Conservation (phyloP, 2,888 invertebrate species). For the Linhomoeus sp. region DNA sequence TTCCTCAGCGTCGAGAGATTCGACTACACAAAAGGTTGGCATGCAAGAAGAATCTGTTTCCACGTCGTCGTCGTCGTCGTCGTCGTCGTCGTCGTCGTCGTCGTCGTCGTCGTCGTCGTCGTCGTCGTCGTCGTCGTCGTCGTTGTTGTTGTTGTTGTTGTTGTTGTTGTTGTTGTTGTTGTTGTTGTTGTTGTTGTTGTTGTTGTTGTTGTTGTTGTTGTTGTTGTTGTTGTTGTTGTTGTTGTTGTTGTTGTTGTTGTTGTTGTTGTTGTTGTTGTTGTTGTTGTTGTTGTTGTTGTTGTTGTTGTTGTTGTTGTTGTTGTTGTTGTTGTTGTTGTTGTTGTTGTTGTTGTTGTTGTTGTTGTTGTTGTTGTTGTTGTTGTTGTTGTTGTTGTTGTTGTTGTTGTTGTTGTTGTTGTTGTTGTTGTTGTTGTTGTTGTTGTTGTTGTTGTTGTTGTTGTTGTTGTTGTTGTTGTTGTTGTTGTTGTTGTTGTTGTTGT, state of each 20-base stretch:
- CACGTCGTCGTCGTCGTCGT: neutral
- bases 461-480: neutral
- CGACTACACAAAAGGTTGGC: constrained; percentile 24
- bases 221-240: neutral
- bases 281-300: neutral
- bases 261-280: neutral
- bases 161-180: neutral
- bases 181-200: neutral
- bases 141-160: neutral
- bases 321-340: neutral
- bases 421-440: neutral
- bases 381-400: neutral
- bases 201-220: neutral
- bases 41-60: neutral
- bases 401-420: neutral
- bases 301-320: neutral
- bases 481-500: neutral
- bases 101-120: neutral
- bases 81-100: neutral
- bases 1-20: constrained; percentile 27
- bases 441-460: neutral
- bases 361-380: neutral
- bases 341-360: neutral
- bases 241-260: neutral
- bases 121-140: neutral